These are phyloP conservation scores for Papilio polyxenes DNA, from an alignment of 1,140 invertebrate species.

Conservation along the genomic window DNA sequence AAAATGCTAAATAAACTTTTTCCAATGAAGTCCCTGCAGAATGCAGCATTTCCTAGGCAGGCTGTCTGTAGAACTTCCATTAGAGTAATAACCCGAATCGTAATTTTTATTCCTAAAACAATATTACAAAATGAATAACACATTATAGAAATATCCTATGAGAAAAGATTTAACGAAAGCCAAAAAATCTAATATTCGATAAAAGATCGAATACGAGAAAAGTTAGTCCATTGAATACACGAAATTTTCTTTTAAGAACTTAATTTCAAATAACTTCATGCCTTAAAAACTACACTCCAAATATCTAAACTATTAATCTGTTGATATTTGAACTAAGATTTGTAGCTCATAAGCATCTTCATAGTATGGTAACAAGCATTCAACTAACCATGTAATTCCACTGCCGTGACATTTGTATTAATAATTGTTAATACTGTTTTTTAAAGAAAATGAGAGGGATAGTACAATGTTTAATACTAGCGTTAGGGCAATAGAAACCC, in stretches of 20 bases:
- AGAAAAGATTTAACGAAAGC: background rate
- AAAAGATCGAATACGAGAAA: too few species aligned
- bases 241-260: constrained; percentile 69
- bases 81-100: constrained; percentile 26
- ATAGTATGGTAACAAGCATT: background rate
- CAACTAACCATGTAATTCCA: too few species aligned
- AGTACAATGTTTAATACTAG: background rate
- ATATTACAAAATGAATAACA: background rate
- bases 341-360: too few species aligned
- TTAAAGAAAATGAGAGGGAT: background rate
- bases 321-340: too few species aligned
- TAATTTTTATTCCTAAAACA: background rate
- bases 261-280: too few species aligned
- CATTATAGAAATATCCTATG: background rate
- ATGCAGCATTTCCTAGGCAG: constrained; percentile 21
- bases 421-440: too few species aligned
- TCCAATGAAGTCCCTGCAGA: constrained; percentile 14
- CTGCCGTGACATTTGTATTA: too few species aligned
- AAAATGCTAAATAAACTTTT: background rate
- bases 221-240: too few species aligned
- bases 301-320: too few species aligned
- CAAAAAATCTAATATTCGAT: too few species aligned
- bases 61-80: background rate
- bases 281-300: too few species aligned
- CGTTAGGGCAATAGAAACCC: background rate